Evolutionary conservation across 2,888 invertebrate species (phyloP).

Genomic region (Oxystoma pomonae): DNA sequence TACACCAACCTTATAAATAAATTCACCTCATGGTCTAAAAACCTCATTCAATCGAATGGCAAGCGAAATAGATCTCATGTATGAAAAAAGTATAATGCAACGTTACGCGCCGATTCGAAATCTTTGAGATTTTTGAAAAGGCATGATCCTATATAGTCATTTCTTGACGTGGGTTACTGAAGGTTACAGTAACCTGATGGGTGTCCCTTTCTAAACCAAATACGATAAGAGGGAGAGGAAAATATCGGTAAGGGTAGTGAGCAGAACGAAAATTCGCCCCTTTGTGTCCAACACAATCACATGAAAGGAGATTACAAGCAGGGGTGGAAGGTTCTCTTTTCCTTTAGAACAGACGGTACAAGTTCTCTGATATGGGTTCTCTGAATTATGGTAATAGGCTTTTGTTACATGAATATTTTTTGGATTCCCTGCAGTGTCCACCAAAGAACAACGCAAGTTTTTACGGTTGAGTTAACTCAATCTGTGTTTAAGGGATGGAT

Average conservation of each 20-base stretch:
- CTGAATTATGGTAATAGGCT: background rate
- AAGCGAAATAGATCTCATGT: background rate
- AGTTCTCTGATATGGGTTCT: background rate
- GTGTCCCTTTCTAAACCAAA: too few relatives aligned
- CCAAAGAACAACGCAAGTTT: background rate
- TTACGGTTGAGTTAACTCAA: background rate
- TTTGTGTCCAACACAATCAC: background rate
- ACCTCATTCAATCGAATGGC: background rate
- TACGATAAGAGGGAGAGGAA: too few relatives aligned
- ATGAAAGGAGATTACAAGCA: background rate
- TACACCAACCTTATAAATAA: too few relatives aligned
- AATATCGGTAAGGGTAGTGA: too few relatives aligned
- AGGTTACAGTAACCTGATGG: too few relatives aligned
- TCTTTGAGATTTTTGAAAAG: background rate
- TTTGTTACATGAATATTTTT: background rate
- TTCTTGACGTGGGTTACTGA: too few relatives aligned
- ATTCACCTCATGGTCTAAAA: background rate
- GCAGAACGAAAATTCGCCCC: too few relatives aligned
- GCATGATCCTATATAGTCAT: slow-evolving; percentile 2
- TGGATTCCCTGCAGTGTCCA: background rate
- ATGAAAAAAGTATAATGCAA: background rate
- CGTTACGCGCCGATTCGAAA: slow-evolving; percentile 2
- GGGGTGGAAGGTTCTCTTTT: background rate
- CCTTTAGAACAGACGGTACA: too few relatives aligned
- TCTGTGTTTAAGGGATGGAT: background rate